phyloP scores from a whole-genome alignment of 1,140 invertebrate genomes.

The Prorops nasuta region DNA sequence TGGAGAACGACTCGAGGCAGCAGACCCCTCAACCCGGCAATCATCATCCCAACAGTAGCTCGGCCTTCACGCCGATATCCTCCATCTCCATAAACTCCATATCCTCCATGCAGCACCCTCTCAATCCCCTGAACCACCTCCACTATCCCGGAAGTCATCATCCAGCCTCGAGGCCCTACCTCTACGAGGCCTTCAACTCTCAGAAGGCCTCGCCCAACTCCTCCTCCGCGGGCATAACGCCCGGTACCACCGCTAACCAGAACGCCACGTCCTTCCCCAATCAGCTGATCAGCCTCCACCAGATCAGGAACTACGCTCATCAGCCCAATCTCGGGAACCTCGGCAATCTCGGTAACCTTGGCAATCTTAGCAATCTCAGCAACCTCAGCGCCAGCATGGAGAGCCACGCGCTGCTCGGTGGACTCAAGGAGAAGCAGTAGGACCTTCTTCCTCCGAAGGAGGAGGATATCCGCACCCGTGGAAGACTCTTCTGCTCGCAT shows the following conservation, averaged over 20 bases:
- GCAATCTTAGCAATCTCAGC: slow-evolving; percentile 49
- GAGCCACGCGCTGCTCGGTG: slow-evolving; percentile 45
- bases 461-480: no score
- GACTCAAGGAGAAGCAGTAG: slow-evolving; percentile 54
- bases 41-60: slow-evolving; percentile 65
- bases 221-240: slow-evolving; percentile 28
- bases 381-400: slow-evolving; percentile 51
- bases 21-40: slow-evolving; percentile 51
- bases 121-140: slow-evolving; percentile 69
- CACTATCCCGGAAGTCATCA: slow-evolving; percentile 59
- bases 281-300: slow-evolving; percentile 92
- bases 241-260: slow-evolving; percentile 44
- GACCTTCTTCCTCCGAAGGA: no score
- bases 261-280: slow-evolving; percentile 82
- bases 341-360: slow-evolving; percentile 47
- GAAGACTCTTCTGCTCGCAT: no score
- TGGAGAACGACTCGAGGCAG: slow-evolving; percentile 53
- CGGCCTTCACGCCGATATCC: slow-evolving; percentile 88
- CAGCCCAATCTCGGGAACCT: slow-evolving; percentile 69
- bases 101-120: slow-evolving; percentile 52
- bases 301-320: slow-evolving; percentile 95
- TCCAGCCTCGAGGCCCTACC: slow-evolving; percentile 77
- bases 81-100: slow-evolving; percentile 70
- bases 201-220: slow-evolving; percentile 52
- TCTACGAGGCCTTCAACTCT: slow-evolving; percentile 88